A percentile compares a stretch with the other conserved stretches of the same genome.
Evolutionary conservation across 2,888 invertebrate genomes (phyloP).

Genomic region (Myopa testacea): DNA sequence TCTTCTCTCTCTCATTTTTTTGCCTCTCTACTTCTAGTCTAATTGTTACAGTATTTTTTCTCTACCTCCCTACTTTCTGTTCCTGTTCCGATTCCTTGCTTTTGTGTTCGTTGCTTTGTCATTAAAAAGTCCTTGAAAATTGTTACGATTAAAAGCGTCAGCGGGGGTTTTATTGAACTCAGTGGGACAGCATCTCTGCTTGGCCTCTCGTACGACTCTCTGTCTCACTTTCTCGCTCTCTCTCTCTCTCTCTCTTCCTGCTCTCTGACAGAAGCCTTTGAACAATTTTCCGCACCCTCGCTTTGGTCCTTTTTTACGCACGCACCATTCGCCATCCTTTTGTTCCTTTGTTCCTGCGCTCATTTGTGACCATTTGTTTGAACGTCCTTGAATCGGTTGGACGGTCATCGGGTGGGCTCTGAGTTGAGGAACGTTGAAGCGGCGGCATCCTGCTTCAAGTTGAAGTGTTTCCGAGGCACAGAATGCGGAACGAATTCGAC

Average conservation of each 20-base stretch:
- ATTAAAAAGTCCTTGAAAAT: conserved; percentile 43
- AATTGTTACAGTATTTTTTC: not conserved
- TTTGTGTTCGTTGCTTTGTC: conserved; percentile 26
- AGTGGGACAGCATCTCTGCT: not conserved
- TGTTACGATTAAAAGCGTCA: conserved; percentile 17
- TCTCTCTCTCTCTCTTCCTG: not conserved
- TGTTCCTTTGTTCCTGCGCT: not conserved
- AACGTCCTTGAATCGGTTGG: conserved; percentile 22
- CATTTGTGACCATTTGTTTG: conserved; percentile 9
- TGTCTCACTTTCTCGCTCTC: not conserved
- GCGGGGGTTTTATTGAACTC: conserved; percentile 27
- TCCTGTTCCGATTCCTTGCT: not conserved
- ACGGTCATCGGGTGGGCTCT: not conserved
- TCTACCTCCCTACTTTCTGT: not conserved
- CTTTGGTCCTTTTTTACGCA: not conserved
- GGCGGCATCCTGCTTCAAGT: not conserved
- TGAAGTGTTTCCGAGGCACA: not conserved
- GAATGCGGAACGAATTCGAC: not conserved
- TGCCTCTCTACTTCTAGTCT: not conserved
- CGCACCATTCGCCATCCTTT: not conserved
- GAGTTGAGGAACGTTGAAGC: too few species aligned
- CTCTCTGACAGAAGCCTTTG: not conserved
- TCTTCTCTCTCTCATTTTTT: not conserved
- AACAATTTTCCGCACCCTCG: not conserved
- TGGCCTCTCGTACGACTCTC: not conserved